phyloP scores from a whole-genome alignment of 1,140 invertebrate genomes.

The Heliconius eleuchia region DNA sequence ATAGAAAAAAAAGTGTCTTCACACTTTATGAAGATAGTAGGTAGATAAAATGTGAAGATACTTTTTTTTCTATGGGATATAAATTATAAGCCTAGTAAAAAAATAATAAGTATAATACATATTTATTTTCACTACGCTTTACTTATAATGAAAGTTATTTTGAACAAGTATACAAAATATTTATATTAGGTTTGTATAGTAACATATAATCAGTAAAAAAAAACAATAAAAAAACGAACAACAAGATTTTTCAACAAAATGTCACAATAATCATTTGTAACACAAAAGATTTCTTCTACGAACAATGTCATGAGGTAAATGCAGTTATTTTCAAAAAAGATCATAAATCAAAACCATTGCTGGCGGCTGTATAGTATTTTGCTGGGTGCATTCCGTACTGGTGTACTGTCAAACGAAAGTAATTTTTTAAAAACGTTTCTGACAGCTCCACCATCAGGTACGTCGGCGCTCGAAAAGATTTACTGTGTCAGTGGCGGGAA shows the following conservation, averaged over 20 bases:
- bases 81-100: no score
- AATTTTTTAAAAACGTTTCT: conserved; percentile 68
- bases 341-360: conserved; percentile 1
- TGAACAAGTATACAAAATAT: no score
- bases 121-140: no score
- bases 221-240: not conserved
- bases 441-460: conserved; percentile 48
- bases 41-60: no score
- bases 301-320: not conserved
- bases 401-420: conserved; percentile 60
- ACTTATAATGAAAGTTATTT: no score
- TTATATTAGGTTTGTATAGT: no score
- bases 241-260: not conserved
- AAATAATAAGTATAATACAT: no score
- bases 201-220: no score
- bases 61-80: no score
- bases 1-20: no score
- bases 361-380: conserved; percentile 45
- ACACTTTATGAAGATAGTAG: no score
- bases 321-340: not conserved
- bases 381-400: conserved; percentile 43
- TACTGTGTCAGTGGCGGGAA: conserved; percentile 47
- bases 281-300: not conserved
- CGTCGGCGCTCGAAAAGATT: conserved; percentile 52
- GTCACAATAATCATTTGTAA: not conserved